Evolutionary conservation across 2,888 invertebrate species (phyloP).

Genomic region (Hermaeophaga mercurialis): DNA sequence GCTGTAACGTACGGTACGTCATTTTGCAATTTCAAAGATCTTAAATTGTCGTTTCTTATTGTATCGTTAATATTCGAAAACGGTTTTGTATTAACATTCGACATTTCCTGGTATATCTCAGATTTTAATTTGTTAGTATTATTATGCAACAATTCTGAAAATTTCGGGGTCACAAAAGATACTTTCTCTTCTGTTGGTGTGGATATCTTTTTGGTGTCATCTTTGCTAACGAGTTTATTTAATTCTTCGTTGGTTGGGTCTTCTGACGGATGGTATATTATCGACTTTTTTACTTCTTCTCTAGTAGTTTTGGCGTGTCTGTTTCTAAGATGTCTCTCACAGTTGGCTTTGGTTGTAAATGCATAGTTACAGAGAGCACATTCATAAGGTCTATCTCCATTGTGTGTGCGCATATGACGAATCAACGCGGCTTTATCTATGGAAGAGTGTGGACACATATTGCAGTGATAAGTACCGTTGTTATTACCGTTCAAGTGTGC

Average conservation of each 20-base stretch:
- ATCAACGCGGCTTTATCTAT: constrained; percentile 90
- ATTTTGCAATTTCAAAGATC: constrained; percentile 36
- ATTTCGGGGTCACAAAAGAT: constrained; percentile 51
- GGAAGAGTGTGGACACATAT: constrained; percentile 89
- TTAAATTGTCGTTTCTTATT: constrained; percentile 45
- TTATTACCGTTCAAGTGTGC: constrained; percentile 80
- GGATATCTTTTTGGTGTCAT: constrained; percentile 61
- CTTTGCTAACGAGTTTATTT: constrained; percentile 60
- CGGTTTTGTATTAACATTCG: constrained; percentile 42
- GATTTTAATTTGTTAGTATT: constrained; percentile 31
- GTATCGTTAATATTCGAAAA: constrained; percentile 42
- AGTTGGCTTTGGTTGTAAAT: constrained; percentile 96
- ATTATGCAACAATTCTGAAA: constrained; percentile 31
- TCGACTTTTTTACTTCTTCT: constrained; percentile 86
- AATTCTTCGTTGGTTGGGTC: constrained; percentile 80
- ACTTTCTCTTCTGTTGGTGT: constrained; percentile 45
- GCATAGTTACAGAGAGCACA: constrained; percentile 95
- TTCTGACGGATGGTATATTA: constrained; percentile 86
- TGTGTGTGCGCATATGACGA: constrained; percentile 91
- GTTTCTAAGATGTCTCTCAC: constrained; percentile 92
- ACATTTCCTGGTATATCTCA: constrained; percentile 41
- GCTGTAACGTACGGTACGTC: constrained; percentile 39
- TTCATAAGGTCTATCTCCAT: constrained; percentile 93
- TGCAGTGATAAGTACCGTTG: constrained; percentile 84
- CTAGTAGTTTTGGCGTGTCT: constrained; percentile 85